Base-by-base conservation (phyloP, 2,797 vertebrate species). In the Tinamus major region DNA sequence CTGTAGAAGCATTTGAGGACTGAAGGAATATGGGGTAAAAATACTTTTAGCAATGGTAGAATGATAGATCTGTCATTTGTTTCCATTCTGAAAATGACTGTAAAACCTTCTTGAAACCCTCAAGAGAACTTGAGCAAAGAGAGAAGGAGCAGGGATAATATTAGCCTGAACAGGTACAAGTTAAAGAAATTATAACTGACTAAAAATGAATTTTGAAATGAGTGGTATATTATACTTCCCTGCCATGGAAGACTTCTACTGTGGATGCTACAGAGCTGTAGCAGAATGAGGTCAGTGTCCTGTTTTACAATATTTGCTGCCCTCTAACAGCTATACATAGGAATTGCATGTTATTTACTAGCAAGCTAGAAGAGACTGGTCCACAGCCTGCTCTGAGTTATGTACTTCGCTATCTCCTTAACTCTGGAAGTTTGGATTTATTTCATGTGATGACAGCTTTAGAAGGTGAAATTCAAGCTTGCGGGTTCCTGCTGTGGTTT, bases 281-380 rank as follows among this genome's bases (percentile, higher is more conserved):
- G 69, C 17, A 80, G 77, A 84, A 70, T 4, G 6, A 59, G 77
- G 72, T 70, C 77, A 4, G 24, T 4, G 69, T 44, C 84, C 1
- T 0, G 55, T 77, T 13, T 44, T 23, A 79, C 70, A 77, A 1
- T 85, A 81, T 91, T 59, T 95, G 85, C 95, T 95, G 94, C 95
- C 95, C 94, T 89, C 94, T 96, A 95, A 93, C 95, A 89, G 63
- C 70, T 69, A 44, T 44, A 49, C 14, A 2, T 2, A 2, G 56
- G 48, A 91, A 95, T 37, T 74, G 61, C 92, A 76, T 59, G 24
- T 0, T 48, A 62, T 89, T 80, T 4, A 31, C 6, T 2, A 6
- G 19, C 6, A 16, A 69, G 29, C 12, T 15, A 23, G 56, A 65
- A 76, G 68, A 59, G 29, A 26, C 33, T 31, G 37, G 35, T 16